Base-by-base conservation (phyloP, 2,797 vertebrate genomes). In the Takifugu ocellatus region DNA sequence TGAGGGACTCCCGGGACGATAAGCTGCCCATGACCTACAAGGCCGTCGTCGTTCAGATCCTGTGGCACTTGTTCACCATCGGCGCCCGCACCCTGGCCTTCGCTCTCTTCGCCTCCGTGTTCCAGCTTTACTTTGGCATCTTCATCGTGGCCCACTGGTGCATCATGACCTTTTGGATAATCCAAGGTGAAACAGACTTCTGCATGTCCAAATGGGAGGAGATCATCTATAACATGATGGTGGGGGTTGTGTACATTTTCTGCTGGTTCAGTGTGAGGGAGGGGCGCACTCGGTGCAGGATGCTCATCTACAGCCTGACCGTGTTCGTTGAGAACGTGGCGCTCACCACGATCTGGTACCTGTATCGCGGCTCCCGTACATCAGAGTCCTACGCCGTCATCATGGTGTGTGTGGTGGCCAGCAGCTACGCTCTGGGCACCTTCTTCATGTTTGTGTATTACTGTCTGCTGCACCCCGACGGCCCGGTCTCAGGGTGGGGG, bases 181-280 rank as follows among this genome's bases (percentile, higher is more conserved):
- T 99, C 76, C 97, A 97, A 79, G 96, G 96, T 0, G 96, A 98
- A 82, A 99, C 97, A 0, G 97, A 99, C 89, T 99, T 99, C 91
- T 99, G 97, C 91, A 98, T 97, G 95, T 99, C 97, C 85, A 98
- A 98, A 75, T 99, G 97, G 96, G 95, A 99, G 78, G 97, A 99
- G 89, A 98, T 98, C 80, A 94, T 99, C 89, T 98, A 97, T 77
- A 98, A 99, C 88, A 98, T 99, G 96, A 95, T 99, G 86, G 95
- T 98, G 75, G 97, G 97, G 70, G 92, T 98, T 17, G 92, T 98
- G 80, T 98, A 97, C 52, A 90, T 98, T 57, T 99, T 99, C 90
- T 98, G 96, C 92, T 99, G 97, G 96, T 98, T 98, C 90, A 97
- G 95, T 0, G 96, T 26, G 87, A 93, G 94, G 55, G 96, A 97